Conservation (phyloP, 2,113 vertebrate species). For the Tetrax tetrax region DNA sequence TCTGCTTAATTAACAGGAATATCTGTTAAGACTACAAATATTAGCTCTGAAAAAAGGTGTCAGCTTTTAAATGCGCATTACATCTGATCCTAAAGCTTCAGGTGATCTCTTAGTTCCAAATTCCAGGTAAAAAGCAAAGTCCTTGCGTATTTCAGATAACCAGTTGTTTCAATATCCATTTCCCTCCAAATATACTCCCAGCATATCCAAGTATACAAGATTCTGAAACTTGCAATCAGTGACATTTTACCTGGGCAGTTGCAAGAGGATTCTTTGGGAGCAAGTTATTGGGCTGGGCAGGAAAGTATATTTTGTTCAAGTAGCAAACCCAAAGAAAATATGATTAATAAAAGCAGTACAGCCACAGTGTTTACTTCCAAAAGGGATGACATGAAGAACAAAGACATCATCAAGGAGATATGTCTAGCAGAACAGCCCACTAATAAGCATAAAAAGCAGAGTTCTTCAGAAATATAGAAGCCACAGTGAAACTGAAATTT, state of each 20-base stretch:
- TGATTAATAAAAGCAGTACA: neutral
- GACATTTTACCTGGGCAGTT: neutral
- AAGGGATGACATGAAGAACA: neutral
- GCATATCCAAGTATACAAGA: neutral
- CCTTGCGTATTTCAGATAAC: neutral
- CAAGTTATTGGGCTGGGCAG: neutral
- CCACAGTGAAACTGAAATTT: neutral
- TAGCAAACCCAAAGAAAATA: neutral
- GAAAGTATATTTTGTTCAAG: neutral
- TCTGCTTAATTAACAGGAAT: neutral
- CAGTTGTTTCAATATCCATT: neutral
- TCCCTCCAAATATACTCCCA: neutral
- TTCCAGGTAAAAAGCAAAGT: neutral
- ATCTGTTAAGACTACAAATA: neutral
- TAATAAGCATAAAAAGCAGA: neutral
- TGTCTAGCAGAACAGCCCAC: neutral
- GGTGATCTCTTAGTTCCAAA: neutral
- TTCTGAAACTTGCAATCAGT: neutral
- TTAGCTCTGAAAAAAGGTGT: neutral
- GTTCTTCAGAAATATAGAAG: neutral
- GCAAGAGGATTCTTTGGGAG: neutral
- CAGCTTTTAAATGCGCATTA: neutral
- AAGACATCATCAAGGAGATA: neutral
- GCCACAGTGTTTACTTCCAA: neutral
- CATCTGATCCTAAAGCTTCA: neutral